Evolutionary conservation across 23 tunicate species (phyloP).

Genomic region (Oikopleura dioica): DNA sequence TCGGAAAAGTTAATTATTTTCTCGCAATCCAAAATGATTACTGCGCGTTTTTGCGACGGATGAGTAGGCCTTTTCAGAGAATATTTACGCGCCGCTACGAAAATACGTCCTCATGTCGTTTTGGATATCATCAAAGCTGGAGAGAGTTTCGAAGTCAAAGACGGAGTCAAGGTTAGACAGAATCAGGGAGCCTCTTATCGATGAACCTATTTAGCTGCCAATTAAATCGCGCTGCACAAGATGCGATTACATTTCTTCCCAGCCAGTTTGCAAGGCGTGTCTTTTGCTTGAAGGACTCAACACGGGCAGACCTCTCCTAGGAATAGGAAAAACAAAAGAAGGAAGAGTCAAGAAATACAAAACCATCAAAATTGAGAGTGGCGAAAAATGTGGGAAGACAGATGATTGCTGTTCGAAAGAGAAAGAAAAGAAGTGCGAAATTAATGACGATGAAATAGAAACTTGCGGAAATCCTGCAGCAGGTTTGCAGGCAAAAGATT

Average conservation of each 20-base stretch:
- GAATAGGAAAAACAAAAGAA: slow-evolving; percentile 88
- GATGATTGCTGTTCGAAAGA: too few relatives aligned
- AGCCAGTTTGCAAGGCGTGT: slow-evolving; percentile 87
- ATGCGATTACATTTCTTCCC: slow-evolving; percentile 81
- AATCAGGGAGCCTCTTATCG: too few relatives aligned
- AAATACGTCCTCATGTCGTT: slow-evolving; percentile 28
- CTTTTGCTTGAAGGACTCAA: slow-evolving; percentile 73
- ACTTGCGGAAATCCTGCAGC: too few relatives aligned
- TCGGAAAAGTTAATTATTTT: too few relatives aligned
- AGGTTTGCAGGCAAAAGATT: too few relatives aligned
- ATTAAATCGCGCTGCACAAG: slow-evolving; percentile 32
- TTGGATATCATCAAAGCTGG: slow-evolving; percentile 71
- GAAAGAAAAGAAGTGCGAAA: too few relatives aligned
- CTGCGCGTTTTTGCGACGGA: too few relatives aligned
- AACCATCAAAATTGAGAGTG: background rate
- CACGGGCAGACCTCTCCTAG: slow-evolving; percentile 59
- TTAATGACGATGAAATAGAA: too few relatives aligned
- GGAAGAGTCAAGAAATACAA: background rate
- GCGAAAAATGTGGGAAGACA: too few relatives aligned
- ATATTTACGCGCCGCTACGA: background rate
- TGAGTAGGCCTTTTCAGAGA: background rate
- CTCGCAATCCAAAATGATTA: too few relatives aligned
- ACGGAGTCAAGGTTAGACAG: slow-evolving; percentile 55
- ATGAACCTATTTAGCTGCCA: too few relatives aligned
- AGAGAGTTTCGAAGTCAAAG: slow-evolving; percentile 44